Percentiles rank a stretch among this genome's conserved stretches.
These are phyloP conservation scores for Microtus richardsoni DNA, from an alignment of 2,113 vertebrate species.

Conservation along the genomic window DNA sequence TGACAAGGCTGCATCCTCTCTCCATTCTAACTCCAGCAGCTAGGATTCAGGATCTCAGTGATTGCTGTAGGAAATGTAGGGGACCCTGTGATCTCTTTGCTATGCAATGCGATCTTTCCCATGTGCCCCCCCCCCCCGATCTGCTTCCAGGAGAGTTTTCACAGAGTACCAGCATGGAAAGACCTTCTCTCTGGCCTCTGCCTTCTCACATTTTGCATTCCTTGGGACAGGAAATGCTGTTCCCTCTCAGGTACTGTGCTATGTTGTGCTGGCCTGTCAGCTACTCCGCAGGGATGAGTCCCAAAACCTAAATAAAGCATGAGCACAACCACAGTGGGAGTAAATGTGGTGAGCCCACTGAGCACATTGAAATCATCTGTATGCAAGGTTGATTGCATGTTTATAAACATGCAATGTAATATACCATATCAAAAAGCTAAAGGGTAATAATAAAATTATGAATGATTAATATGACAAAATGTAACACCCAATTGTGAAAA, in stretches of 20 bases:
- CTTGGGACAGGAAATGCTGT: neutral
- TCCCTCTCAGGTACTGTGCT: neutral
- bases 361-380: neutral
- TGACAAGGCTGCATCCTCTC: neutral
- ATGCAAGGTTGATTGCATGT: neutral
- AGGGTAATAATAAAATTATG: neutral
- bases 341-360: neutral
- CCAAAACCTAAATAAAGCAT: neutral
- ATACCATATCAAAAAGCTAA: neutral
- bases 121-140: neutral
- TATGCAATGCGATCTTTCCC: neutral
- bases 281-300: neutral
- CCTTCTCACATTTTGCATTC: neutral
- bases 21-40: neutral
- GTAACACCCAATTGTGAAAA: neutral
- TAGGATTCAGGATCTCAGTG: neutral
- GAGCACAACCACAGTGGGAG: accelerated
- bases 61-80: neutral
- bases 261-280: neutral
- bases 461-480: neutral
- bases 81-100: neutral
- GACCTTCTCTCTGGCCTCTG: neutral
- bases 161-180: neutral
- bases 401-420: neutral
- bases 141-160: neutral